phyloP scores from a whole-genome alignment of 2,888 invertebrate species.

The Periphyllus acericola region DNA sequence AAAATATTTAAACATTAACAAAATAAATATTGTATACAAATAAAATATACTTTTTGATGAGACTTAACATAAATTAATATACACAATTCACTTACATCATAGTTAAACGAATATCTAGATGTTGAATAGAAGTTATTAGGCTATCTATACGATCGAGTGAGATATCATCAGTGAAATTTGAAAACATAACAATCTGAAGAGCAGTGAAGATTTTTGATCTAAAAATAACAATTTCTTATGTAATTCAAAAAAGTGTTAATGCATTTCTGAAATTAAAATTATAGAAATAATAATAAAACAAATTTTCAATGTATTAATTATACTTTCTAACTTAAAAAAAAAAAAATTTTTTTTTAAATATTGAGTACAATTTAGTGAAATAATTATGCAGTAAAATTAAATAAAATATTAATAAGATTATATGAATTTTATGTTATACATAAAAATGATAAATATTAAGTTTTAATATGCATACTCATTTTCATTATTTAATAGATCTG shows the following conservation, averaged over 20 bases:
- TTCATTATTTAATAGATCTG: constrained; percentile 69
- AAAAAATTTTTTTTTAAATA: no score
- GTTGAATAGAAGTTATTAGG: constrained; percentile 71
- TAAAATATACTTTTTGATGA: background rate
- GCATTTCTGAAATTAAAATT: background rate
- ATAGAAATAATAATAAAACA: no score
- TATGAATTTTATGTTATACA: no score
- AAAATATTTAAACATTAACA: constrained; percentile 20
- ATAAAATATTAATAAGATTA: no score
- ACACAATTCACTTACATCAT: constrained; percentile 72
- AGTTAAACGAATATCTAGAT: constrained; percentile 72
- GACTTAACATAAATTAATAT: background rate
- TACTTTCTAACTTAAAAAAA: no score
- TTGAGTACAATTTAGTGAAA: no score
- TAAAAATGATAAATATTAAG: no score
- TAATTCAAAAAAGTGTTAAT: background rate
- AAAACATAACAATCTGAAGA: constrained; percentile 74
- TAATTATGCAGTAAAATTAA: no score
- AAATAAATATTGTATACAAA: background rate
- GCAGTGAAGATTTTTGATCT: constrained; percentile 68
- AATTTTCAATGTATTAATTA: no score
- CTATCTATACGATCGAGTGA: constrained; percentile 70
- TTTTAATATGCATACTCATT: constrained; percentile 65
- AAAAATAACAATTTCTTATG: constrained; percentile 41
- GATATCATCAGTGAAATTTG: constrained; percentile 72